Base-by-base conservation (phyloP, 2,113 vertebrate species). In the Zosterops borbonicus region DNA sequence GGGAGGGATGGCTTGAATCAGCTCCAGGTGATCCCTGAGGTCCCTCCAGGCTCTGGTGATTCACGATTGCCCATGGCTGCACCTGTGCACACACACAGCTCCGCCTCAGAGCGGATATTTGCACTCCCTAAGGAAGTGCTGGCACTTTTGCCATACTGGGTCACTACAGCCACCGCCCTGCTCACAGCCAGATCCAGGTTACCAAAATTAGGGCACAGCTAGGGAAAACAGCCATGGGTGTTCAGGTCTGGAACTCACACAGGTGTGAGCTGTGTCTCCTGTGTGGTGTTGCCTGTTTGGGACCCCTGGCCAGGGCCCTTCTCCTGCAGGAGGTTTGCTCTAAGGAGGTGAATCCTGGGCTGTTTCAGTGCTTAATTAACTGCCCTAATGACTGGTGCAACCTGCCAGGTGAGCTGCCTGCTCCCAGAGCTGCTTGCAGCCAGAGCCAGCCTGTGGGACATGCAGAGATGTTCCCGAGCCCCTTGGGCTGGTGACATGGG, bases 251-350 rank as follows among this genome's bases (percentile, higher is more conserved):
- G 20, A 44, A 9, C 15, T 24, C 17, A 1, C 6, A 8, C 9
- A 6, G 60, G 9, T 25, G n/a, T 35, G 52, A 56, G 14, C 28
- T 39, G n/a, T 27, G 65, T 28, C 9, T 39, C 9, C 17, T 31
- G 5, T 0, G 1, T 7, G 35, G 14, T 5, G 9, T 9, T 1
- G 0, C 11, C 25, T 4, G 15, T 23, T 59, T 33, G 20, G 69
- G 86, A 84, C 14, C 31, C 42, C 24, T 28, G 6, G 3, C 14
- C 58, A 35, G 3, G 24, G 39, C 22, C 11, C 10, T 5, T 53
- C 59, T 33, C 44, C 75, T 50, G 64, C 60, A n/a, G 50, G 41
- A 49, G 50, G 28, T 73, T 87, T 56, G 62, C 70, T 84, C 47
- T n/a, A 19, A 55, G 29, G 44, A 41, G 1, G 9, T 12, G 15